phyloP scores from a whole-genome alignment of 2,888 invertebrate genomes.

The Agonum fuliginosum region DNA sequence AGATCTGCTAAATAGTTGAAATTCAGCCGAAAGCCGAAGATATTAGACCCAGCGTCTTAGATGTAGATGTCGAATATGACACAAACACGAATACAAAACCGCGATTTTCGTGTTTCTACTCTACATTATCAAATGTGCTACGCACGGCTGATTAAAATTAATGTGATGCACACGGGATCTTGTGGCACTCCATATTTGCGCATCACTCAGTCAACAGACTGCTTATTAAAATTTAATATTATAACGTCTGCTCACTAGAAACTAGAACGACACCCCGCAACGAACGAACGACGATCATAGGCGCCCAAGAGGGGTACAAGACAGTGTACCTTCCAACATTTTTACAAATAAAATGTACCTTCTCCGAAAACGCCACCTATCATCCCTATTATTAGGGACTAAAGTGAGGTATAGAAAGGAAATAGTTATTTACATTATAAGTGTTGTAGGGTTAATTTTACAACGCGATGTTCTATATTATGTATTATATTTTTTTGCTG shows the following conservation, averaged over 20 bases:
- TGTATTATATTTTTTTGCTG: no score
- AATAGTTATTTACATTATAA: no score
- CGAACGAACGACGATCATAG: no score
- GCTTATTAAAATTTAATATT: constrained; percentile 58
- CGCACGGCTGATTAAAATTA: constrained; percentile 55
- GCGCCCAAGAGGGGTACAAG: no score
- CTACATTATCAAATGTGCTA: constrained; percentile 52
- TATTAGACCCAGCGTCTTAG: constrained; percentile 26
- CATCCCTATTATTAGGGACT: no score
- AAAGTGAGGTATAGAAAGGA: no score
- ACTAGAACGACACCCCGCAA: constrained; percentile 5
- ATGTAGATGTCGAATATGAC: constrained; percentile 17
- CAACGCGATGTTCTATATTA: no score
- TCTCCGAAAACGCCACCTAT: no score
- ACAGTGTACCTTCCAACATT: no score
- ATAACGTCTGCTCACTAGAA: constrained; percentile 39
- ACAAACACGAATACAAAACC: constrained; percentile 40
- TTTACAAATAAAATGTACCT: no score
- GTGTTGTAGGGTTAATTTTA: no score
- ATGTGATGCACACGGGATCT: constrained; percentile 50
- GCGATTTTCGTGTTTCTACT: constrained; percentile 43
- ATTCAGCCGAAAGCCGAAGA: constrained; percentile 33
- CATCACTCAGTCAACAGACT: constrained; percentile 49
- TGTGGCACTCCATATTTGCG: constrained; percentile 39
- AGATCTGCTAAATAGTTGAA: constrained; percentile 38